Percentiles rank a stretch among this genome's conserved stretches.
These are phyloP conservation scores for Meandrina meandrites DNA, from an alignment of 92 coral and sea anemone species.

Conservation along the genomic window DNA sequence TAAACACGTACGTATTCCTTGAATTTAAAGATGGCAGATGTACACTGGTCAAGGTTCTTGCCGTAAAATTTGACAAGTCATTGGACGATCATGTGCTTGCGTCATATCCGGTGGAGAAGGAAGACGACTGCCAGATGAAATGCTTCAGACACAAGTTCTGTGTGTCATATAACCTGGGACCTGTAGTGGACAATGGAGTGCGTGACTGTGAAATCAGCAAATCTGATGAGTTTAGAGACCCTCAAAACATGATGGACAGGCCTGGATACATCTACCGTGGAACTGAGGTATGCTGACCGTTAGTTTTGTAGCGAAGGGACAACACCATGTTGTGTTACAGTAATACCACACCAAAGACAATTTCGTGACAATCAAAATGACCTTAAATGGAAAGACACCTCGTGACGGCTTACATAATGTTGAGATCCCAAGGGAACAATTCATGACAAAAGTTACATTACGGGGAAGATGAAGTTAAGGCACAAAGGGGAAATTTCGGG, in stretches of 20 bases:
- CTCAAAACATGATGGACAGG: constrained; percentile 27
- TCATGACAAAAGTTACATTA: too few relatives aligned
- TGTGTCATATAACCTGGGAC: constrained; percentile 46
- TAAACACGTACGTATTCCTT: too few relatives aligned
- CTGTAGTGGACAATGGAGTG: neutral
- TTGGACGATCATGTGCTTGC: constrained; percentile 29
- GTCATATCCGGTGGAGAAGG: constrained; percentile 24
- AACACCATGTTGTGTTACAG: too few relatives aligned
- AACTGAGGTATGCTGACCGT: constrained; percentile 6
- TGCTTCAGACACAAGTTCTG: constrained; percentile 31
- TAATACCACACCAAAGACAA: too few relatives aligned
- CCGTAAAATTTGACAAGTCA: constrained; percentile 8
- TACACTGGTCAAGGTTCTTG: constrained; percentile 5
- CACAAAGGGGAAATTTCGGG: too few relatives aligned
- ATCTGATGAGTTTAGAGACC: constrained; percentile 38
- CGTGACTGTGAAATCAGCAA: constrained; percentile 41
- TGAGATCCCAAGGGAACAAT: too few relatives aligned
- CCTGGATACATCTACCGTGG: constrained; percentile 25
- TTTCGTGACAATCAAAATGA: too few relatives aligned
- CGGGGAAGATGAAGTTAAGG: too few relatives aligned
- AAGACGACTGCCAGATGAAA: constrained; percentile 41
- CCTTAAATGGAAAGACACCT: too few relatives aligned
- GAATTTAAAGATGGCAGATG: constrained; percentile 15
- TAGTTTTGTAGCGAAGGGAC: too few relatives aligned
- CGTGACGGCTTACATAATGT: too few relatives aligned